A percentile compares a stretch with the other conserved stretches of the same genome.
Conservation (phyloP, 64 coral and sea anemone genomes). For the Montipora sp. region DNA sequence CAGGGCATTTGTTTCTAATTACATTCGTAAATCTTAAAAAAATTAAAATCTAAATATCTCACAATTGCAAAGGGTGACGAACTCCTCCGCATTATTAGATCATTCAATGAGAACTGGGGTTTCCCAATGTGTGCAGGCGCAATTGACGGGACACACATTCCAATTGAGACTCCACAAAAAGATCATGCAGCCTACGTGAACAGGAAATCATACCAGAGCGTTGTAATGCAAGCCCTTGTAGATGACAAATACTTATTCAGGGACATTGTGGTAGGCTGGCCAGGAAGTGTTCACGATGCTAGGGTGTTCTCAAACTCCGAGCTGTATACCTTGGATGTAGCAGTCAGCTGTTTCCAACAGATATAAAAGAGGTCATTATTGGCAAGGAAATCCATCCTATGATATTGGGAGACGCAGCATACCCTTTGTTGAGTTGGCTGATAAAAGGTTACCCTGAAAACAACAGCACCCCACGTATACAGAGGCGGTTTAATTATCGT, state of each 20-base stretch:
- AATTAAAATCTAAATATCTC: slow-evolving; percentile 1
- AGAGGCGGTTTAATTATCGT: slow-evolving; percentile 50
- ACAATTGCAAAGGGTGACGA: slow-evolving; percentile 42
- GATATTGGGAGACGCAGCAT: slow-evolving; percentile 58
- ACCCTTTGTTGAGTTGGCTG: slow-evolving; percentile 50
- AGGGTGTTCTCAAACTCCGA: slow-evolving; percentile 49
- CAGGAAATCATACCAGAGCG: slow-evolving; percentile 60
- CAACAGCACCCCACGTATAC: not conserved
- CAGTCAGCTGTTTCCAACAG: slow-evolving; percentile 18
- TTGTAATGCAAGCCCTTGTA: slow-evolving; percentile 14
- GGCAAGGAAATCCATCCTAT: slow-evolving; percentile 29
- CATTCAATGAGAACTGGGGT: slow-evolving; percentile 46
- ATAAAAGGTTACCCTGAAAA: slow-evolving; percentile 54
- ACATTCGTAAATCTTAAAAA: not conserved
- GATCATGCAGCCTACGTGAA: slow-evolving; percentile 43
- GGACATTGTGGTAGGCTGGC: slow-evolving; percentile 68
- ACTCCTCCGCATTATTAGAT: slow-evolving; percentile 9
- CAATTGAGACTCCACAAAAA: slow-evolving; percentile 20
- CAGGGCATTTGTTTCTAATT: slow-evolving; percentile 9
- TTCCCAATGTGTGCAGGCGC: slow-evolving; percentile 5
- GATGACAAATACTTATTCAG: slow-evolving; percentile 48
- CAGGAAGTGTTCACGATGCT: slow-evolving; percentile 64
- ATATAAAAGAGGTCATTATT: not conserved
- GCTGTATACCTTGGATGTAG: slow-evolving; percentile 15
- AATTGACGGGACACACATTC: slow-evolving; percentile 49